Base-by-base conservation (phyloP, 2,888 invertebrate genomes). In the Cetonia aurata region DNA sequence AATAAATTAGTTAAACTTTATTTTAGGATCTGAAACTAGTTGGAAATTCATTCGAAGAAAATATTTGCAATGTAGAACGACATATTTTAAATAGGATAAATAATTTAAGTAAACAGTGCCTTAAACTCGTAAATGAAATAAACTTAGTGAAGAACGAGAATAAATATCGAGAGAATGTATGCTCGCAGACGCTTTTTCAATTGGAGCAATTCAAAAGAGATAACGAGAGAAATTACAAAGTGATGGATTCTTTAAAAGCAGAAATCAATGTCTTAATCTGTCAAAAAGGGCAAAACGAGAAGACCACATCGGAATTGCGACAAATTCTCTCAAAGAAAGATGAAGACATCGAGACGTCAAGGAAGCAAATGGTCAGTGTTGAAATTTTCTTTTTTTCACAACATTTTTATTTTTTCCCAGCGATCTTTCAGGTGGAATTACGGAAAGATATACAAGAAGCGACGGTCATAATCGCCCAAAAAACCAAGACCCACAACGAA, bases 401-500 rank as follows among this genome's bases (percentile, higher is more conserved):
- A 68, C n/a, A 46, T 57, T n/a, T 67, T 74, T 71, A 15, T 6
- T 46, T 13, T 56, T 46, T 60, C 19, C 42, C n/a, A 10, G 70
- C n/a, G 55, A 56, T 46, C 33, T 77, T 79, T 71, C 71, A 84
- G 84, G 76, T 74, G 13, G 82, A 82, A 74, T 74, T 83, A 17
- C 78, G 78, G 48, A 75, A 75, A 12, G 84, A 84, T 74, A 76
- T 82, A 8, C 80, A 83, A 73, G 81, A 83, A 72, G 81, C 83
- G 0, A 80, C 82, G 9, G 72, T 81, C 48, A 78, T 81, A 19
- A 79, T 84, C 3, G 80, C 82, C 1, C 81, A 84, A 72, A 84
- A 83, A 73, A 79, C 82, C 1, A 77, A 78, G 25, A 78, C 80
- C 10, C 81, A 83, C 46, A 82, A 82, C 67, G 84, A 84, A 75